Conservation (phyloP, 1,140 invertebrate genomes). For the Platorchestia sp. region DNA sequence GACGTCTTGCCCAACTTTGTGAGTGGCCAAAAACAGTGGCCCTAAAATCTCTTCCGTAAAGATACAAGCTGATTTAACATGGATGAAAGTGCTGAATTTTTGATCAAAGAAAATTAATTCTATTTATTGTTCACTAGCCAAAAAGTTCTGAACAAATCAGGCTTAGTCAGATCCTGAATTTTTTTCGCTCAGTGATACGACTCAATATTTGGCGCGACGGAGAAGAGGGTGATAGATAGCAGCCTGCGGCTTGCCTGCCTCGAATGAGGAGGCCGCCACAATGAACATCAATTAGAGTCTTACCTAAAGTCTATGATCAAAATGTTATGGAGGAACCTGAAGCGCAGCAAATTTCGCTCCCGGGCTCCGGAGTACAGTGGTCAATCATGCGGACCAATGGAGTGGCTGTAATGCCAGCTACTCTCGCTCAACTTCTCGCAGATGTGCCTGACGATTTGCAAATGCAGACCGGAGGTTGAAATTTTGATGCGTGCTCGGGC, state of each 20-base stretch:
- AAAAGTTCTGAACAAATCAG: not conserved
- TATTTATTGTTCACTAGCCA: not conserved
- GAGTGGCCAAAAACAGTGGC: not conserved
- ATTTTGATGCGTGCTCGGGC: not conserved
- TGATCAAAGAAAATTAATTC: not conserved
- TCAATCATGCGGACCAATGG: not conserved
- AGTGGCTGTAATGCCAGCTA: not conserved
- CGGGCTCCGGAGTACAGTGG: not conserved
- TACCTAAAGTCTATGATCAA: constrained; percentile 17
- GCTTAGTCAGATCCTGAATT: not conserved
- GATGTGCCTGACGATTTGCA: not conserved
- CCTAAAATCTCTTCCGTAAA: not conserved
- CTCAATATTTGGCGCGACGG: not conserved
- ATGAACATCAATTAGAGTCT: constrained; percentile 16
- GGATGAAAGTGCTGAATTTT: not conserved
- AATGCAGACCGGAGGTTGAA: not conserved
- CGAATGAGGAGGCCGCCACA: not conserved
- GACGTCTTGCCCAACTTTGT: not conserved
- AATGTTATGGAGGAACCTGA: constrained; percentile 18
- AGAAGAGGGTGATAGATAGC: not conserved
- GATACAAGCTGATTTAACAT: not conserved
- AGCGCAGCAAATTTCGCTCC: not conserved
- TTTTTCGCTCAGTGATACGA: not conserved
- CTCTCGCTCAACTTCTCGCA: not conserved
- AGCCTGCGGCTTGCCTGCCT: not conserved